A percentile compares a stretch with the other conserved stretches of the same genome.
Conservation (phyloP, 92 coral and sea anemone genomes). For the Plumapathes pennacea region DNA sequence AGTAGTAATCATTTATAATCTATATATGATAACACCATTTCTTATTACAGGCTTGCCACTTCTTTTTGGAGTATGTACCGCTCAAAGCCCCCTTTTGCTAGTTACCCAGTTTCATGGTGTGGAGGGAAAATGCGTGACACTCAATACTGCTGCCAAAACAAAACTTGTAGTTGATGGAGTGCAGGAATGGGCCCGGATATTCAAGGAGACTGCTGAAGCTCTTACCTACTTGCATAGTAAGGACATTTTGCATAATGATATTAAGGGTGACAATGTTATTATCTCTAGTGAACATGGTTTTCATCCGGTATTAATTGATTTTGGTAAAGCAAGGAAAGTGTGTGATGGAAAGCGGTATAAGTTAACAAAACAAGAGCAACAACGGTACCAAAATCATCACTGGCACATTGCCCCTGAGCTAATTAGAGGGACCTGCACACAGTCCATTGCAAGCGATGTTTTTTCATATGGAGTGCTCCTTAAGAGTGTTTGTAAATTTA, state of each 20-base stretch:
- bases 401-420: slow-evolving; percentile 39
- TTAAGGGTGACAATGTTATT: slow-evolving; percentile 38
- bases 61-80: slow-evolving; percentile 27
- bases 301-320: slow-evolving; percentile 41
- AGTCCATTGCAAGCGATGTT: slow-evolving; percentile 15
- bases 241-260: slow-evolving; percentile 22
- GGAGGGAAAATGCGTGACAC: slow-evolving; percentile 31
- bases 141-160: too few species aligned
- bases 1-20: too few species aligned
- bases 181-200: slow-evolving; percentile 1
- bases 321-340: slow-evolving; percentile 15
- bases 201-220: slow-evolving; percentile 15
- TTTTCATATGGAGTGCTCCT: too few species aligned
- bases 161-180: too few species aligned
- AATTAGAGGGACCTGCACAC: slow-evolving; percentile 1
- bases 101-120: slow-evolving; percentile 35
- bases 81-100: slow-evolving; percentile 4
- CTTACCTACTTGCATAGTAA: slow-evolving; percentile 12
- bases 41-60: slow-evolving; percentile 23
- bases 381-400: slow-evolving; percentile 6
- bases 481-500: neutral
- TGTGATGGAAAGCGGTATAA: slow-evolving; percentile 4
- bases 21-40: too few species aligned
- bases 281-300: neutral
- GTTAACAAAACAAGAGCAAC: slow-evolving; percentile 2